These are phyloP conservation scores for Galemys pyrenaicus DNA, from an alignment of 2,113 vertebrate species.

Conservation along the genomic window DNA sequence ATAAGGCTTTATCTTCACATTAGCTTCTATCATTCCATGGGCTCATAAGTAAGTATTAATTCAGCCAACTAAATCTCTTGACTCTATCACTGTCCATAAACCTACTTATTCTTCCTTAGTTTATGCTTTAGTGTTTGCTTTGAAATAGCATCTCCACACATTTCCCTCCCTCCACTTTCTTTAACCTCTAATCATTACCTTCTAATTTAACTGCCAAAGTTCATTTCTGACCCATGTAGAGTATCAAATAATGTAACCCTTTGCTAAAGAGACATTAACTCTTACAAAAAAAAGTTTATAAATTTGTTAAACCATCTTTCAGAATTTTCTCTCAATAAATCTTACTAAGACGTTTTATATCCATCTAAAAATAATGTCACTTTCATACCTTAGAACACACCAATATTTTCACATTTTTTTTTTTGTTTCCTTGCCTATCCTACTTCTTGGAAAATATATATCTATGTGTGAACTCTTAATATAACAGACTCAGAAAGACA, in stretches of 20 bases:
- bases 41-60: not conserved
- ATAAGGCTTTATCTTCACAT: not conserved
- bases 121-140: not conserved
- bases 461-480: not conserved
- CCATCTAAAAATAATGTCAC: not conserved
- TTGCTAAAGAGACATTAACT: not conserved
- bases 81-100: not conserved
- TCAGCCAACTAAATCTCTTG: not conserved
- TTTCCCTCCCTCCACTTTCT: not conserved
- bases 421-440: not conserved
- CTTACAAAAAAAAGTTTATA: not conserved
- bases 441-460: not conserved
- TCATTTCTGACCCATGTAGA: not conserved
- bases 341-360: not conserved
- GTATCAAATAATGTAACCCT: not conserved
- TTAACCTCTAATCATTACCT: not conserved
- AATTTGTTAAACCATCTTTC: not conserved
- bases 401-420: not conserved
- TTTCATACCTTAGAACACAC: not conserved
- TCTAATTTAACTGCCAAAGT: not conserved
- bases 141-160: fast-evolving
- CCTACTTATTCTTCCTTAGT: not conserved
- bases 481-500: not conserved
- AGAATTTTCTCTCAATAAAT: not conserved
- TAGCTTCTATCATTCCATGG: not conserved